These are phyloP conservation scores for Neogale vison DNA, from an alignment of 2,113 vertebrate species.

Conservation along the genomic window DNA sequence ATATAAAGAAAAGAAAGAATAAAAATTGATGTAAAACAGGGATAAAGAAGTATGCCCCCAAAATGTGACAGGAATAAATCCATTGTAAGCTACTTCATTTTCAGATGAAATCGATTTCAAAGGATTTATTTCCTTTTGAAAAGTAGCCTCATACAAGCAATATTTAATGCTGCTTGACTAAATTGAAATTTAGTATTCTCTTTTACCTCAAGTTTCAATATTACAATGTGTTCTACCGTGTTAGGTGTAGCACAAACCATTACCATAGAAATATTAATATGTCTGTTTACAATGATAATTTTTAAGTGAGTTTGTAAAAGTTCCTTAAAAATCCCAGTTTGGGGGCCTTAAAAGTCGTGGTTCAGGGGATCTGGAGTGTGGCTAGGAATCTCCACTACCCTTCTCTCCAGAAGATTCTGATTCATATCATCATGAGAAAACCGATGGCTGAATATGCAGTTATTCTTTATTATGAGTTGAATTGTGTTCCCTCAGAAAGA, in stretches of 20 bases:
- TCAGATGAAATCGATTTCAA: neutral
- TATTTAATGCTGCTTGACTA: neutral
- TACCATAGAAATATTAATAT: neutral
- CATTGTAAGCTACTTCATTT: neutral
- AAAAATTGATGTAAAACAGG: neutral
- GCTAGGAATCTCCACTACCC: neutral
- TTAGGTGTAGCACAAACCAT: neutral
- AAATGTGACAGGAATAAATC: neutral
- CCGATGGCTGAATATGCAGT: neutral
- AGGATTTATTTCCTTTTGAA: neutral
- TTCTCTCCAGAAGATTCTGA: neutral
- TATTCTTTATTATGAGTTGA: neutral
- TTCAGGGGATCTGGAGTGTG: neutral
- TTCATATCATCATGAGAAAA: neutral
- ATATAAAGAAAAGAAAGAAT: neutral
- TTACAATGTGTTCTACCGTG: neutral
- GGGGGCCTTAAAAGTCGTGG: neutral
- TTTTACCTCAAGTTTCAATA: neutral
- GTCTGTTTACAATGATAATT: neutral
- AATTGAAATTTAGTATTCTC: neutral
- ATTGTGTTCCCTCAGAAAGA: neutral
- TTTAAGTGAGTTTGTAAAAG: neutral
- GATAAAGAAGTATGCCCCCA: neutral
- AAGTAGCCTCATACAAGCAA: neutral
- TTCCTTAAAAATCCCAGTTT: neutral